A percentile compares a stretch with the other conserved stretches of the same genome.
Evolutionary conservation across 1,140 invertebrate genomes (phyloP).

Genomic region (Tyrophagus putrescentiae): DNA sequence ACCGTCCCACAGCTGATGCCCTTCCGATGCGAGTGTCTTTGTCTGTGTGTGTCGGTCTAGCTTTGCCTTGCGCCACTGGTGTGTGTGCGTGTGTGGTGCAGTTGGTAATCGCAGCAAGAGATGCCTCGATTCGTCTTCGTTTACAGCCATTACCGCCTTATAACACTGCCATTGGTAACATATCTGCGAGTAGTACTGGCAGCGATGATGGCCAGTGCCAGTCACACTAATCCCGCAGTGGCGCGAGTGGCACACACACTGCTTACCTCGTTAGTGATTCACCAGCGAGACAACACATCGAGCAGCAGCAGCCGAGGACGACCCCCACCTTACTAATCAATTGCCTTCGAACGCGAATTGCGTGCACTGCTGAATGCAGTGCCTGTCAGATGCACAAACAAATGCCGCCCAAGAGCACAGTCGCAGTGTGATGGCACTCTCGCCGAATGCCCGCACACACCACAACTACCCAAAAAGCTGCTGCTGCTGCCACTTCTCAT

Average conservation of each 20-base stretch:
- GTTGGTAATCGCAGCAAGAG: not conserved
- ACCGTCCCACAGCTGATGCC: no score
- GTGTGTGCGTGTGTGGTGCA: constrained; percentile 2
- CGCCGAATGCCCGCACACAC: not conserved
- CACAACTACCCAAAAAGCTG: not conserved
- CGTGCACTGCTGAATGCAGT: not conserved
- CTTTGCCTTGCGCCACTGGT: no score
- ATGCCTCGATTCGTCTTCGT: constrained; percentile 15
- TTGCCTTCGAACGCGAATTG: constrained; percentile 7
- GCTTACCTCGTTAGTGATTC: constrained; percentile 5
- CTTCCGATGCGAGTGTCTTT: no score
- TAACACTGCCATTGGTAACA: constrained; percentile 3
- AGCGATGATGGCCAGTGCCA: not conserved
- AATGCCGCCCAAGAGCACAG: constrained; percentile 8
- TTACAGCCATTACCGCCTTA: constrained; percentile 12
- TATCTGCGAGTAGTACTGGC: not conserved
- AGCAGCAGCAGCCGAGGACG: not conserved
- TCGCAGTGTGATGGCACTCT: no score
- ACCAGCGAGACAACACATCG: not conserved
- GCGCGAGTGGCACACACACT: not conserved
- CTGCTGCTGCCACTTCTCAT: not conserved
- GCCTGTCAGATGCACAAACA: constrained; percentile 7
- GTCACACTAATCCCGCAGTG: not conserved
- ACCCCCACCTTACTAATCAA: constrained; percentile 14
- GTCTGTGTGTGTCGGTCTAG: no score